Evolutionary conservation across 2,888 invertebrate genomes (phyloP).

Genomic region (Pocota personata): DNA sequence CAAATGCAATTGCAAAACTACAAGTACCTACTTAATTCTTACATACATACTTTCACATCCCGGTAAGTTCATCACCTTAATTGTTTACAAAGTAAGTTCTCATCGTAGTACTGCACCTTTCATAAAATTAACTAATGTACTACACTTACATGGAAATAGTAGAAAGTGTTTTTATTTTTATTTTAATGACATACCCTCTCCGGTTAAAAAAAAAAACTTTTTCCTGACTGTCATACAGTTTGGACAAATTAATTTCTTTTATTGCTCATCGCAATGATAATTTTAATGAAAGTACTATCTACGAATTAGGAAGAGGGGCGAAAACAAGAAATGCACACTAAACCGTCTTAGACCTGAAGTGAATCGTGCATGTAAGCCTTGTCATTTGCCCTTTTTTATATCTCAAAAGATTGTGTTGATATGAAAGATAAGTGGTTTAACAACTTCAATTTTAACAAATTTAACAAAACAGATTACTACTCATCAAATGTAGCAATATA

Average conservation of each 20-base stretch:
- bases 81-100: slow-evolving; percentile 10
- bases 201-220: background rate
- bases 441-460: background rate
- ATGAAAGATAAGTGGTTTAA: background rate
- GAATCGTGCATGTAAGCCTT: background rate
- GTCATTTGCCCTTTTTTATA: background rate
- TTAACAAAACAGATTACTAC: background rate
- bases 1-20: background rate
- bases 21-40: background rate
- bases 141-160: background rate
- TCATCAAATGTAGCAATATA: background rate
- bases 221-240: slow-evolving; percentile 15
- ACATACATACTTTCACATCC: slow-evolving; percentile 15
- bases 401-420: background rate
- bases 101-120: background rate
- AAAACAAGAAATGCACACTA: background rate
- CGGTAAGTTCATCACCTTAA: background rate
- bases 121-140: slow-evolving; percentile 6
- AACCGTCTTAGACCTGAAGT: background rate
- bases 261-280: background rate
- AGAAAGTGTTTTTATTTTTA: slow-evolving; percentile 38
- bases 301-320: background rate
- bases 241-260: slow-evolving; percentile 17
- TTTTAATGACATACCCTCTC: slow-evolving; percentile 12
- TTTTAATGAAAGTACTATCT: slow-evolving; percentile 8